Evolutionary conservation across 1,140 invertebrate genomes (phyloP), one percentile per base, ranked within the genome.

Genomic region (Bombus superbus): DNA sequence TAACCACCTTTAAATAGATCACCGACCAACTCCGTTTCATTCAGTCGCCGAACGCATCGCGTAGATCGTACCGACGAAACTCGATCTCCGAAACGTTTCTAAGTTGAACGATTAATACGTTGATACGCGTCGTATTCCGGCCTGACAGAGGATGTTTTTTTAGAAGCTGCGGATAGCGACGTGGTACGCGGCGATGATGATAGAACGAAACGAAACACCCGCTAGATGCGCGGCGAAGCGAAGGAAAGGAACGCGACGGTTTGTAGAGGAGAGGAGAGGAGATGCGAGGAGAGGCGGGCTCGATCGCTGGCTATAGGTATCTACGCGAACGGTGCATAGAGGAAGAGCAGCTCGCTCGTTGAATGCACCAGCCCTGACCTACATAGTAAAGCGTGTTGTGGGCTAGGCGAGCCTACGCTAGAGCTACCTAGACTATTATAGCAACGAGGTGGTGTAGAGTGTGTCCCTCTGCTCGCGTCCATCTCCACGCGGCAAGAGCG

Each of bases 301-400:
- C 59, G 89, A 82, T 77, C 81, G 82, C 57, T 86, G 66, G 88
- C 74, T 86, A 79, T 89, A 90, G 89, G 88, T 90, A 53, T 53
- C 5, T 53, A 90, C 90, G 90, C 87, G 89, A 90, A 88, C 90
- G 91, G 89, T 92, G 92, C 91, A 93, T 94, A 93, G 93, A 94
- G 94, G 94, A 94, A 94, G 94, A 94, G 92, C 93, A 92, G 93
- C 89, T 83, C 89, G 92, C 92, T 94, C 93, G 92, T 90, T 95
- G 94, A 95, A 94, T 95, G 95, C 95, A 93, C 88, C 94, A 95
- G 94, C 94, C 95, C 94, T 95, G 95, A 95, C 95, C 95, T 94
- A 95, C 94, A 95, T 95, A 95, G 94, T 94, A 94, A 94, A 94
- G 87, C 93, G 93, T 91, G 93, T 94, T 94, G 94, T 94, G 92